Conservation (phyloP, 2,797 vertebrate genomes). For the Amphiprion clarkii region DNA sequence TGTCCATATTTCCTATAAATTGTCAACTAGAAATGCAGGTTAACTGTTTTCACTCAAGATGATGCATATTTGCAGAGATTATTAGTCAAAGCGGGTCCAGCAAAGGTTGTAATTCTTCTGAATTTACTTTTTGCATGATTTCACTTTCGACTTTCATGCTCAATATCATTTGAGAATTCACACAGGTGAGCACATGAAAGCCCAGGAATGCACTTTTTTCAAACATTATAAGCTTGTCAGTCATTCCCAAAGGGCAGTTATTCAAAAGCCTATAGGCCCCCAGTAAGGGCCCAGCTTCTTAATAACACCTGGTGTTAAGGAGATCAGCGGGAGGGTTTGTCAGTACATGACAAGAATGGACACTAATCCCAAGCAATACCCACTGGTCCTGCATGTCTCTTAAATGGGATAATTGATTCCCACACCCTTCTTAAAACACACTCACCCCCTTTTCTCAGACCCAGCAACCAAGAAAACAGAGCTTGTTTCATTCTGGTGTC, state of each 20-base stretch:
- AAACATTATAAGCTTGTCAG: slow-evolving; percentile 75
- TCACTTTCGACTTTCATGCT: slow-evolving; percentile 36
- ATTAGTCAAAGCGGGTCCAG: slow-evolving; percentile 17
- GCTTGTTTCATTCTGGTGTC: slow-evolving; percentile 68
- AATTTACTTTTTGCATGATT: slow-evolving; percentile 55
- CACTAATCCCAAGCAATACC: slow-evolving; percentile 82
- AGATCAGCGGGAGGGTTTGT: slow-evolving; percentile 82
- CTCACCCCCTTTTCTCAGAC: slow-evolving; percentile 65
- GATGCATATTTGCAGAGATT: not conserved
- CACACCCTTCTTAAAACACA: slow-evolving; percentile 81
- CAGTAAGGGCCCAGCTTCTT: slow-evolving; percentile 72
- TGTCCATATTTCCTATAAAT: not conserved
- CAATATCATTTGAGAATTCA: slow-evolving; percentile 55
- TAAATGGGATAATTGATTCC: slow-evolving; percentile 83
- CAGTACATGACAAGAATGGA: slow-evolving; percentile 84
- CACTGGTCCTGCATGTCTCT: slow-evolving; percentile 79
- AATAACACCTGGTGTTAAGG: slow-evolving; percentile 83
- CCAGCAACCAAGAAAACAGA: slow-evolving; percentile 68
- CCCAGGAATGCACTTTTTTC: slow-evolving; percentile 64
- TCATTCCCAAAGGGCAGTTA: slow-evolving; percentile 74
- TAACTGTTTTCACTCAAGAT: not conserved
- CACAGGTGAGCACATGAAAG: slow-evolving; percentile 75
- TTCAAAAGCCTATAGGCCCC: slow-evolving; percentile 69
- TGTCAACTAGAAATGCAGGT: not conserved
- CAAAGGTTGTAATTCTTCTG: slow-evolving; percentile 4